These are phyloP conservation scores for Unio pictorum DNA, from an alignment of 2,888 invertebrate genomes.

Conservation along the genomic window DNA sequence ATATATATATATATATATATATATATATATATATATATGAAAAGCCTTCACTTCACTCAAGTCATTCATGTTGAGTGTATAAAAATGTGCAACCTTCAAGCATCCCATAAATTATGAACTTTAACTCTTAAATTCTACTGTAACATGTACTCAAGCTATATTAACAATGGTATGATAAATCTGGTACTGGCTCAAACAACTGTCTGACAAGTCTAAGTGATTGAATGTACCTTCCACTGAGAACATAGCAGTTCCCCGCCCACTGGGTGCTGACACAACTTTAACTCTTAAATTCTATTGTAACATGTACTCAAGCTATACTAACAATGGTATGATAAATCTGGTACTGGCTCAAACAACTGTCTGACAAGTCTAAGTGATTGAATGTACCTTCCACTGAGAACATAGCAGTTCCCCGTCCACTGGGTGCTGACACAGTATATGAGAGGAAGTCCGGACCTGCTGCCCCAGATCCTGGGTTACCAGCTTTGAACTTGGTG, in stretches of 20 bases:
- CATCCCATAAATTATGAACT: background rate
- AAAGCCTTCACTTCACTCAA: too few relatives aligned
- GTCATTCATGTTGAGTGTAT: background rate
- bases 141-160: background rate
- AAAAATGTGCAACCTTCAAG: background rate
- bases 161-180: background rate
- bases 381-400: conserved; percentile 62
- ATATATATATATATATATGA: too few relatives aligned
- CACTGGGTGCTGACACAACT: conserved; percentile 66
- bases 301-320: background rate
- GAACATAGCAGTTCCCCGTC: conserved; percentile 60
- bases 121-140: background rate
- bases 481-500: conserved; percentile 34
- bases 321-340: background rate
- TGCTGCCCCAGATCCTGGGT: conserved; percentile 22
- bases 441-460: conserved; percentile 60
- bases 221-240: conserved; percentile 62
- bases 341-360: background rate
- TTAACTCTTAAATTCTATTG: background rate
- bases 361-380: background rate
- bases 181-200: background rate
- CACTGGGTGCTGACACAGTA: conserved; percentile 67
- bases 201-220: background rate
- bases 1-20: too few relatives aligned
- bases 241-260: conserved; percentile 60